Base-by-base conservation (phyloP, 2,888 invertebrate species). In the Mythimna vitellina region DNA sequence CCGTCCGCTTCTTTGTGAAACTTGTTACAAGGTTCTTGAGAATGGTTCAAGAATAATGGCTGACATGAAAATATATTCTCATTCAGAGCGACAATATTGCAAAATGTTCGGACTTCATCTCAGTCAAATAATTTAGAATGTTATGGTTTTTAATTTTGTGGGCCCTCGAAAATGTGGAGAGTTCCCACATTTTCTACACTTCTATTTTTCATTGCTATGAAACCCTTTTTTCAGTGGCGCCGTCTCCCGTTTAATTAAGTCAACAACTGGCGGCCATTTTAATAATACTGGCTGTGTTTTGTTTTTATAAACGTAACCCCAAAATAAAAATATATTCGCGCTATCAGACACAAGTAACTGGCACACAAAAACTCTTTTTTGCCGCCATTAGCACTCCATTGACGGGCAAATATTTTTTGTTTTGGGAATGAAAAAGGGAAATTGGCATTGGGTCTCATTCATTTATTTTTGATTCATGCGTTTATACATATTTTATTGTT, bases 221-320 rank as follows among this genome's bases (percentile, higher is more conserved):
- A 75, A 88, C 86, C 89, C 89, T 88, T 89, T 90, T 91, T 91
- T 88, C 84, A 89, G 87, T 85, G 82, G 81, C 81, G 70, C 81
- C 80, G 86, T 82, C 85, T 83, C 81, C 81, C 70, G 85, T 86
- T 91, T 91, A 92, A 92, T 92, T 90, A 90, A 91, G 87, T 88
- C 87, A 83, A 87, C 87, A 86, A 88, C 85, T 83, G 88, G 75
- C 76, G 73, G 78, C 82, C 85, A 86, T 89, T 88, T 87, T 84
- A 81, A 82, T 81, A 77, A 84, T 82, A 70, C 79, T 76, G 77
- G 67, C 74, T 79, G 78, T 74, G 69, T 73, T 81, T 77, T 83
- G 74, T 81, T 82, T 78, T 70, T 62, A 70, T 78, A 61, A 66
- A 53, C 22, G 49, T 65, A 53, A 56, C 63, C 38, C 42, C 22